Evolutionary conservation across 2,888 invertebrate species (phyloP), one percentile per base, ranked within the genome.

Genomic region (Orchesella flavescens): DNA sequence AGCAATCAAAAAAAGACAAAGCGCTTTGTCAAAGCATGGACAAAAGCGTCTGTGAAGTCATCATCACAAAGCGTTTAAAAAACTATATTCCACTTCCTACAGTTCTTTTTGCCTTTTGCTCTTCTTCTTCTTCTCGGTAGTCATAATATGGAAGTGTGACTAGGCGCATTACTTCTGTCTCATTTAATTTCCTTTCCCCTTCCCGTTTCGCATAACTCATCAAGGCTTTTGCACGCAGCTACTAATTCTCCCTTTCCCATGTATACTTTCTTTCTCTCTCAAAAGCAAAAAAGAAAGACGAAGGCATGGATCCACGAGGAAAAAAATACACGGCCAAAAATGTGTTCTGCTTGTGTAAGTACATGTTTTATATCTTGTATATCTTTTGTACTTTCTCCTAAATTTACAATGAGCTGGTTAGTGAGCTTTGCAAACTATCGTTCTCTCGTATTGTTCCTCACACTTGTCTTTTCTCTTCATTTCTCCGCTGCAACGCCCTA

Each of bases 91-190:
- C 61, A 17, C 59, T 61, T 34, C 65, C 23, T 46, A 4, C 43
- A 65, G 46, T 55, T 66, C 65, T 63, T 15, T 68, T 76, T 71
- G 49, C 9, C 49, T 49, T 71, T 49, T 49, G 53, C 53, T 49
- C n/a, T 19, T 5, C 24, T 44, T 53, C 17, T 15, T 24, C 23
- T 23, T 24, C 68, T 44, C 68, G 46, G 4, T 19, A 3, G 61
- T 53, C 81, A 46, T 69, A 82, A 82, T 34, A 34, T 34, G 76
- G 79, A 80, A 80, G 84, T 75, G 78, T 81, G 77, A 83, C 81
- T 84, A 77, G 59, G 77, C 74, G 84, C 80, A 86, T 86, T 86
- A 86, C 84, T 86, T 86, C 86, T 86, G 86, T 86, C 86, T 86
- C 86, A 86, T 86, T 86, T 86, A 86, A 86, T 86, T 86, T 85